These are phyloP conservation scores for Eupithecia insigniata DNA, from an alignment of 2,888 invertebrate species.

Conservation along the genomic window DNA sequence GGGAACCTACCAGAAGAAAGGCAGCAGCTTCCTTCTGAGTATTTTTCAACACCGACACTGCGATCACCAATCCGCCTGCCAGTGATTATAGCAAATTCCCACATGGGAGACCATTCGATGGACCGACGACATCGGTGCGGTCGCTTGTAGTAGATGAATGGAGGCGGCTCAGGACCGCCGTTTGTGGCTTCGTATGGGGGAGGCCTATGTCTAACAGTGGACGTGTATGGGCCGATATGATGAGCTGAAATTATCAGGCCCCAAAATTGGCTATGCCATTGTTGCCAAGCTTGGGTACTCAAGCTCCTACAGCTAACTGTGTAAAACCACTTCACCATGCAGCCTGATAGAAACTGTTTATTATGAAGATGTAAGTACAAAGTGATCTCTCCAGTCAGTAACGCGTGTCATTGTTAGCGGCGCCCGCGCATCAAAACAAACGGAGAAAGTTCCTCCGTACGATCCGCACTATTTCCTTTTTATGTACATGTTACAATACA, in stretches of 20 bases:
- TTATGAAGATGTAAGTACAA: constrained; percentile 20
- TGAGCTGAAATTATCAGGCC: not conserved
- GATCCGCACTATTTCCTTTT: constrained; percentile 71
- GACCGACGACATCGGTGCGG: too few species aligned
- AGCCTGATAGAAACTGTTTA: constrained; percentile 17
- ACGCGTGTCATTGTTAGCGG: constrained; percentile 53
- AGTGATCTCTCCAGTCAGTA: constrained; percentile 39
- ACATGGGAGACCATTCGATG: too few species aligned
- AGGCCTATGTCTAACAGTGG: too few species aligned
- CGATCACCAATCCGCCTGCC: too few species aligned
- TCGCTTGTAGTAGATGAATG: too few species aligned
- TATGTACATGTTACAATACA: constrained; percentile 50
- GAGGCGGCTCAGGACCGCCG: too few species aligned
- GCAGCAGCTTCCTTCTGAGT: too few species aligned
- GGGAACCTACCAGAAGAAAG: too few species aligned
- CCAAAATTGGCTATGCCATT: not conserved
- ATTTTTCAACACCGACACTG: too few species aligned
- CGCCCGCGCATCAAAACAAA: constrained; percentile 69
- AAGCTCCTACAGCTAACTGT: not conserved
- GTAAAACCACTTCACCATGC: not conserved
- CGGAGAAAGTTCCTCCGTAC: constrained; percentile 74
- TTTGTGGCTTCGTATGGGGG: too few species aligned
- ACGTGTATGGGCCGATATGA: too few species aligned
- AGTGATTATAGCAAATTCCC: too few species aligned
- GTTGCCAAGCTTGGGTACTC: not conserved